Evolutionary conservation across 1,140 invertebrate genomes (phyloP).

Genomic region (Drosophila murphyi): DNA sequence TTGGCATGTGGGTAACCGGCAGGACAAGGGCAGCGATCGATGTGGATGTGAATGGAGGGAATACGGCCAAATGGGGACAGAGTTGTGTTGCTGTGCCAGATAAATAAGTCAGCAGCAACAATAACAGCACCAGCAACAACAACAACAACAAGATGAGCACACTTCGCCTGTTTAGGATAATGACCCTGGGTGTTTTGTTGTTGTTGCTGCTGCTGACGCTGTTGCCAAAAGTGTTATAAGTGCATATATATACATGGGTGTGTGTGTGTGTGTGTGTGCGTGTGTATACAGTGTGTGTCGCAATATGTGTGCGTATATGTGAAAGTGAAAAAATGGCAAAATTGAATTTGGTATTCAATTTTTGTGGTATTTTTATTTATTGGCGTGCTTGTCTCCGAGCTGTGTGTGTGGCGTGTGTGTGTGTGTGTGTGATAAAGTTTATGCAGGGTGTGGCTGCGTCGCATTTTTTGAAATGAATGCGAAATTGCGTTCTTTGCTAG

Average conservation of each 20-base stretch:
- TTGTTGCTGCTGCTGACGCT: slow-evolving; percentile 20
- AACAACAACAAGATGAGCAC: slow-evolving; percentile 10
- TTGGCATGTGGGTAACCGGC: slow-evolving; percentile 51
- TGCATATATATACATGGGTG: slow-evolving; percentile 25
- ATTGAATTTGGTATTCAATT: slow-evolving; percentile 45
- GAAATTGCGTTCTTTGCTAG: slow-evolving; percentile 10
- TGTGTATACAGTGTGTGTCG: slow-evolving; percentile 14
- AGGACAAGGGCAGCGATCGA: slow-evolving; percentile 54
- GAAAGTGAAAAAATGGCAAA: slow-evolving; percentile 56
- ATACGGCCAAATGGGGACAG: slow-evolving; percentile 26
- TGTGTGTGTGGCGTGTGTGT: slow-evolving; percentile 14
- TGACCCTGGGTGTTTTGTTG: slow-evolving; percentile 56
- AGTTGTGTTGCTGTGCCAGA: slow-evolving; percentile 36
- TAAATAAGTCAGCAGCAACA: not conserved
- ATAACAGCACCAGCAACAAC: not conserved
- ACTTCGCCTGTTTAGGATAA: slow-evolving; percentile 62
- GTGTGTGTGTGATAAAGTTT: slow-evolving; percentile 6
- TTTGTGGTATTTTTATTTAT: slow-evolving; percentile 42
- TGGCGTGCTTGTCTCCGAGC: slow-evolving; percentile 8
- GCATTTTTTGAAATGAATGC: slow-evolving; percentile 10
- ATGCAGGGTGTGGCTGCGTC: slow-evolving; percentile 30
- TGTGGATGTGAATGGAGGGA: slow-evolving; percentile 13
- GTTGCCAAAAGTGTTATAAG: slow-evolving; percentile 47
- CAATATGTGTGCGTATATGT: slow-evolving; percentile 10
- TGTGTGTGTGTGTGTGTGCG: slow-evolving; percentile 18